Conservation (phyloP, 2,113 vertebrate genomes). For the Tachuris rubrigastra region DNA sequence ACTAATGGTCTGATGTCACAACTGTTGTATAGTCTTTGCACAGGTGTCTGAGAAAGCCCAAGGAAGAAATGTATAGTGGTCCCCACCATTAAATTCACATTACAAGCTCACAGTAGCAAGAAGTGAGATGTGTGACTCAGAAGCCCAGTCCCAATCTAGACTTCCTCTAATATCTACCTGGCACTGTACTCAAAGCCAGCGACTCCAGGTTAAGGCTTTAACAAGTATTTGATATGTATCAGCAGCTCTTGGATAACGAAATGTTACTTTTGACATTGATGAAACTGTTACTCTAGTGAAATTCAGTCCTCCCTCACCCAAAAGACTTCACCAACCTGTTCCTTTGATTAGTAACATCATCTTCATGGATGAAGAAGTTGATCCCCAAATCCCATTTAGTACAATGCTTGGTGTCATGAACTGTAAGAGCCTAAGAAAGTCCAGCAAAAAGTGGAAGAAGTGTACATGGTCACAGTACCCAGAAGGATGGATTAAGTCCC, state of each 20-base stretch:
- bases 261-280: not conserved
- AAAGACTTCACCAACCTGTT: slow-evolving; percentile 80
- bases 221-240: not conserved
- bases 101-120: not conserved
- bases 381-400: slow-evolving; percentile 88
- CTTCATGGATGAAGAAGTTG: slow-evolving; percentile 94
- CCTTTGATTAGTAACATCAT: slow-evolving; percentile 84
- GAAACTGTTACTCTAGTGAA: not conserved
- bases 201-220: not conserved
- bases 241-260: not conserved
- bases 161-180: not conserved
- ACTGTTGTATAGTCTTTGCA: not conserved
- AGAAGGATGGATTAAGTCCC: not conserved
- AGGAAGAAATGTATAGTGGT: not conserved
- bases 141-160: not conserved
- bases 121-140: not conserved
- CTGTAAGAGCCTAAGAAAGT: slow-evolving; percentile 83
- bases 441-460: not conserved
- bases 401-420: slow-evolving; percentile 90
- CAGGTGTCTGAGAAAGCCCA: not conserved
- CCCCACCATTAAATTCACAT: not conserved
- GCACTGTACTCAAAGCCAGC: not conserved
- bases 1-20: not conserved
- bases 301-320: not conserved
- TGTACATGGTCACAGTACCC: not conserved